A percentile compares a stretch with the other conserved stretches of the same genome.
These are phyloP conservation scores for Tachysurus fulvidraco DNA, from an alignment of 2,113 vertebrate species.

Conservation along the genomic window DNA sequence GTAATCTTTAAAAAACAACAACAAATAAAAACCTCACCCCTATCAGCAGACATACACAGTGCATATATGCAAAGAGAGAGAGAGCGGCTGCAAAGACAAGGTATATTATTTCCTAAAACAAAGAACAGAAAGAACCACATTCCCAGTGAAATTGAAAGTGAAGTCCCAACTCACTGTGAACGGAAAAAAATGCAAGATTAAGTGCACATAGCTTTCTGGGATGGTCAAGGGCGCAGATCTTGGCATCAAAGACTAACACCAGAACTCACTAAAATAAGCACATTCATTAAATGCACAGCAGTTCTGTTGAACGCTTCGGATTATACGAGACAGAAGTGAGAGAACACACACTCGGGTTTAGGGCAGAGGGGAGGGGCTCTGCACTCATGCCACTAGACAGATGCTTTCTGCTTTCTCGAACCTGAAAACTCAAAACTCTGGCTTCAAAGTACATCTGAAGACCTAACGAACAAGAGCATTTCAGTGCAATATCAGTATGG, in stretches of 20 bases:
- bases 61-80: slow-evolving; percentile 31
- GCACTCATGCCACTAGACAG: slow-evolving; percentile 31
- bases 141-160: slow-evolving; percentile 30
- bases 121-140: slow-evolving; percentile 41
- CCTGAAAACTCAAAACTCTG: slow-evolving; percentile 29
- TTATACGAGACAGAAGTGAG: slow-evolving; percentile 52
- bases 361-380: not conserved
- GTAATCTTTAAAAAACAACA: not conserved
- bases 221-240: slow-evolving; percentile 19
- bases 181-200: not conserved
- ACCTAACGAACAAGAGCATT: slow-evolving; percentile 45
- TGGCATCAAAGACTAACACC: not conserved
- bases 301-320: slow-evolving; percentile 58
- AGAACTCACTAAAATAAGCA: slow-evolving; percentile 42
- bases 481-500: slow-evolving; percentile 65
- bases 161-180: slow-evolving; percentile 30
- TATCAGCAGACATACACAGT: not conserved
- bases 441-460: slow-evolving; percentile 36
- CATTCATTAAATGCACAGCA: slow-evolving; percentile 56
- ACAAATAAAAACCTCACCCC: not conserved
- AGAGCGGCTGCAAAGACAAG: slow-evolving; percentile 14
- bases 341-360: slow-evolving; percentile 27
- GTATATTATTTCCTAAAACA: slow-evolving; percentile 27
- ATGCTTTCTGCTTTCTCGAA: slow-evolving; percentile 17
- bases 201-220: slow-evolving; percentile 30